Evolutionary conservation across 1,140 invertebrate species (phyloP), one percentile per base, ranked within the genome.

Genomic region (Globodera ellingtonae): DNA sequence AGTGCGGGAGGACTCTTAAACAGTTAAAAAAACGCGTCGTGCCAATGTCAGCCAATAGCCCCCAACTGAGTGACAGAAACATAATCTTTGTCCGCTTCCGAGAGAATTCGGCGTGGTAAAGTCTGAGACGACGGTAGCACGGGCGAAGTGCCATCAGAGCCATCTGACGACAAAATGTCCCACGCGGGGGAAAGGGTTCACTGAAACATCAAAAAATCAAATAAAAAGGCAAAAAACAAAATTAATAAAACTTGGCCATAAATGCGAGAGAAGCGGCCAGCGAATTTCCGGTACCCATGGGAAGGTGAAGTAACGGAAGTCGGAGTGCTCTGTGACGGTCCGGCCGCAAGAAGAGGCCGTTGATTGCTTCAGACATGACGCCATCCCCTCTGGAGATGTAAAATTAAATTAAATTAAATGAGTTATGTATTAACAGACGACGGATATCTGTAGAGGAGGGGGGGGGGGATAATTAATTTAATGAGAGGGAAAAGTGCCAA

Each of bases 41-140:
- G 87, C 86, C 86, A 46, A 87, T 87, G 73, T 87, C 86, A 24
- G 86, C 86, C 52, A 87, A 79, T 13, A 87, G 72, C 6, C 86
- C 86, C 82, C 84, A 87, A 66, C 65, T 81, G 46, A 80, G 77
- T 21, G 76, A 83, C 52, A 87, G 65, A 77, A 87, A 87, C 87
- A 87, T 88, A 65, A 81, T 80, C 24, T 44, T 50, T 5, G 46
- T 52, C 47, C 72, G 71, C 56, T 86, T 52, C 18, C 80, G 84
- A 76, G 79, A 52, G 47, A 83, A 82, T 72, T 87, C 81, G 15
- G 86, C 86, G 46, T 82, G 84, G 72, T 77, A 80, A 18, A 87
- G 78, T n/a, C 83, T 52, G 24, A 87, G 77, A 24, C 73, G 81
- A 13, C 79, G 50, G 59, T 79, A 88, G 10, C n/a, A 24, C 46